Conservation (phyloP, 2,888 invertebrate genomes). For the Gasteruption jaculator region DNA sequence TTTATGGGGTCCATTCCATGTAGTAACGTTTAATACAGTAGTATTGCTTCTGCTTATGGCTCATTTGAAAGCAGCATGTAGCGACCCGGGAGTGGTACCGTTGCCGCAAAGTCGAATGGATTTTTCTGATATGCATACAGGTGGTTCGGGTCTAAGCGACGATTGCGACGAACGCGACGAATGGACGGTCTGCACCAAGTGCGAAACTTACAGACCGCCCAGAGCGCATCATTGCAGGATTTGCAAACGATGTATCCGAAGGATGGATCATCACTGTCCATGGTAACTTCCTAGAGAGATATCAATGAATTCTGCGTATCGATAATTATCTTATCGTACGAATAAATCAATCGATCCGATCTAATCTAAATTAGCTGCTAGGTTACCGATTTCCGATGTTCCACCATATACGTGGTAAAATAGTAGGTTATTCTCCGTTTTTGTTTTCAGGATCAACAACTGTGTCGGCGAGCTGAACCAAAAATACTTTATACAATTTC, state of each 20-base stretch:
- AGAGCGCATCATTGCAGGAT: slow-evolving; percentile 85
- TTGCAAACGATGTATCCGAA: slow-evolving; percentile 74
- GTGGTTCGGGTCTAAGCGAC: slow-evolving; percentile 50
- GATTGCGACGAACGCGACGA: slow-evolving; percentile 58
- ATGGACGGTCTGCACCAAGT: slow-evolving; percentile 78
- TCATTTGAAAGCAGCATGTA: slow-evolving; percentile 79
- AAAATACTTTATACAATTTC: slow-evolving; percentile 86
- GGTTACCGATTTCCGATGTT: too few relatives aligned
- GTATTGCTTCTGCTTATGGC: slow-evolving; percentile 71
- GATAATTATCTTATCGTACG: too few relatives aligned
- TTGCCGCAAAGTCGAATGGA: slow-evolving; percentile 68
- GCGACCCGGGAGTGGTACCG: slow-evolving; percentile 88
- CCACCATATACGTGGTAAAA: too few relatives aligned
- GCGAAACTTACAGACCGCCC: slow-evolving; percentile 78
- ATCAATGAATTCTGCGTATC: slow-evolving; percentile 9
- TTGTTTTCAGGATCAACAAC: slow-evolving; percentile 72
- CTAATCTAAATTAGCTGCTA: too few relatives aligned
- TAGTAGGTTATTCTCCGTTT: too few relatives aligned
- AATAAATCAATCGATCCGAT: background rate
- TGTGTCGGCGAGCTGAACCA: slow-evolving; percentile 90
- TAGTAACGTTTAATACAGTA: slow-evolving; percentile 73
- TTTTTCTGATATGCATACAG: slow-evolving; percentile 75
- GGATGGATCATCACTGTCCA: slow-evolving; percentile 85
- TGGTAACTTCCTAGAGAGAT: too few relatives aligned
- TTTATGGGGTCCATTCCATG: slow-evolving; percentile 78